Base-by-base conservation (phyloP, 2,113 vertebrate genomes). In the Todiramphus saurophagus region DNA sequence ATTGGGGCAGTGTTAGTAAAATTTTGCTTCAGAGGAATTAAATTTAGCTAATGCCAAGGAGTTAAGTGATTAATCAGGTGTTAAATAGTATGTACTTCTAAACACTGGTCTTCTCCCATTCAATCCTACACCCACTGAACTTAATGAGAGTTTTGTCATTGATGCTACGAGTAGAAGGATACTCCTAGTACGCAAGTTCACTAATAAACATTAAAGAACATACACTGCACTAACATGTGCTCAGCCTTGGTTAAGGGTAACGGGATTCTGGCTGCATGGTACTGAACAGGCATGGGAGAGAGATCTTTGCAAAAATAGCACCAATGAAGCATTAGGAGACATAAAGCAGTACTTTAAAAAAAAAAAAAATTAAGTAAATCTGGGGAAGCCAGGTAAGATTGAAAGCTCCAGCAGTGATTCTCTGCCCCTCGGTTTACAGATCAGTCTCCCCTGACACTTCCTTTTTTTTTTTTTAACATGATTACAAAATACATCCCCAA, bases 11-110 rank as follows among this genome's bases (percentile, higher is more conserved):
- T 77, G 77, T 84, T 86, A 92, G 80, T 83, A 93, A 93, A 91
- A 90, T 89, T 92, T 95, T 87, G 58, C 89, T 97, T 97, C 77
- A 91, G 69, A 94, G 59, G 66, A 62, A 97, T 94, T 94, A 96
- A 94, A 91, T 96, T 93, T 90, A 91, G 66, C 85, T 33, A 41
- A 41, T 94, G 86, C 69, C 92, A 97, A 93, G 58, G 58, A 95
- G 83, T 89, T 92, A 96, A 94, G 87, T 66, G 83, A 95, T 97
- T 96, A 95, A 95, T 89, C 92, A 73, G 77, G 67, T 83, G 81
- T 95, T 95, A 96, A 96, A 87, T 25, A 92, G 48, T 62, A 87
- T 1, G n/a, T 62, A 83, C 58, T 68, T 79, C 75, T 74, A 83
- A 94, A 90, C 53, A 48, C 41, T 53, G n/a, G 37, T 73, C 90